Evolutionary conservation across 2,888 invertebrate species (phyloP).

Genomic region (Apantesis nais): DNA sequence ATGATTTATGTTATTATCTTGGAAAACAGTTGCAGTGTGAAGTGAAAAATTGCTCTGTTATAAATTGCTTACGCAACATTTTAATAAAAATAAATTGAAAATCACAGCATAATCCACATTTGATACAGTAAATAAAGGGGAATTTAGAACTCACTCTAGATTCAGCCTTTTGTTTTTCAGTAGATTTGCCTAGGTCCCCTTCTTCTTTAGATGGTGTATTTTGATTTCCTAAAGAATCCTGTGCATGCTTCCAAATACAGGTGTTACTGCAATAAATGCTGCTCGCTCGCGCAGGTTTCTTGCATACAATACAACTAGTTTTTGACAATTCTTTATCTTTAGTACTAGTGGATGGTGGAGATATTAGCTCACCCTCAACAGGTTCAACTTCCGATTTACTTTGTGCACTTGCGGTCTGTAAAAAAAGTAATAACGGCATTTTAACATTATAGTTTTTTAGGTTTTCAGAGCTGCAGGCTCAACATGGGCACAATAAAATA

Average conservation of each 20-base stretch:
- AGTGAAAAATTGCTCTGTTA: not conserved
- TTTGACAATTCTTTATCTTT: slow-evolving; percentile 64
- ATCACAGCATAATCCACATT: no score
- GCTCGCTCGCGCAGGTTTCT: slow-evolving; percentile 90
- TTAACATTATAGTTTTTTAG: not conserved
- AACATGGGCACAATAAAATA: no score
- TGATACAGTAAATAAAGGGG: not conserved
- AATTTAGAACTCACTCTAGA: slow-evolving; percentile 67
- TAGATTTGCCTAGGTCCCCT: slow-evolving; percentile 57
- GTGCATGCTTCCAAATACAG: slow-evolving; percentile 94
- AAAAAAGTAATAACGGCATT: not conserved
- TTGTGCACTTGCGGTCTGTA: not conserved
- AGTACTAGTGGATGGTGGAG: slow-evolving; percentile 27
- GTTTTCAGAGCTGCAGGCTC: not conserved
- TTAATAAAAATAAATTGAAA: not conserved
- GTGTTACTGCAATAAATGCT: slow-evolving; percentile 96
- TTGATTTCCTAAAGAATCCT: slow-evolving; percentile 85
- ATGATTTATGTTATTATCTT: not conserved
- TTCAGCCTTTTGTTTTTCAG: slow-evolving; percentile 69
- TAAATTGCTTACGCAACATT: not conserved
- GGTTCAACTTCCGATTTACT: slow-evolving; percentile 43
- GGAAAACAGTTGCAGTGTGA: no score
- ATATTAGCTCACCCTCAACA: slow-evolving; percentile 34
- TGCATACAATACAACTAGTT: slow-evolving; percentile 91
- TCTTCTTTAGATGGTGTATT: slow-evolving; percentile 56